Evolutionary conservation across 2,888 invertebrate species (phyloP).

Genomic region (Drosophila nr. fundita): DNA sequence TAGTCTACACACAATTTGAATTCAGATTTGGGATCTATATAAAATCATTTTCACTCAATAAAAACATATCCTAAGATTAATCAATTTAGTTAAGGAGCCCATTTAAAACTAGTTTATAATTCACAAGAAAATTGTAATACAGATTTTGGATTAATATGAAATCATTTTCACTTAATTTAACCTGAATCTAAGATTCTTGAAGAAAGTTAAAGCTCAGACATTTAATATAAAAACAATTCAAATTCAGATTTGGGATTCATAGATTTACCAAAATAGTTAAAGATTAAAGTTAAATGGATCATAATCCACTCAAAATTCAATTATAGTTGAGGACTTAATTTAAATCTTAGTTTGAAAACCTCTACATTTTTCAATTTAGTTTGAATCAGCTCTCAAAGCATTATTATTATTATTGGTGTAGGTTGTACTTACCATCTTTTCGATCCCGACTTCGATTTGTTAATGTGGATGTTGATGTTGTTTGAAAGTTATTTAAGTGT

Average conservation of each 20-base stretch:
- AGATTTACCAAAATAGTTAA: background rate
- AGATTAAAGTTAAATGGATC: background rate
- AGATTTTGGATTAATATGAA: background rate
- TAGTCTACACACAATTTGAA: background rate
- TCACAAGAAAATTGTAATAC: background rate
- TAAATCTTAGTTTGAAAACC: background rate
- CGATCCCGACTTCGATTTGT: conserved; percentile 88
- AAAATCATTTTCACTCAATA: background rate
- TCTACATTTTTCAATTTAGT: background rate
- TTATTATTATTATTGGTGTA: background rate
- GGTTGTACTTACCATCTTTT: conserved; percentile 87
- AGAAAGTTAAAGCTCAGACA: background rate
- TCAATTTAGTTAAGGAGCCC: background rate
- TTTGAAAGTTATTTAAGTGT: conserved; percentile 89
- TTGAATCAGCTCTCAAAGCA: background rate
- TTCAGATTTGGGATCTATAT: rapidly evolving
- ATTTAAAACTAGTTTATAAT: background rate
- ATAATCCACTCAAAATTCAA: background rate
- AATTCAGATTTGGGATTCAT: background rate
- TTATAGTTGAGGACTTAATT: background rate
- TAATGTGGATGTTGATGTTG: conserved; percentile 87
- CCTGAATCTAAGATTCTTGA: background rate
- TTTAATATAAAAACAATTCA: background rate
- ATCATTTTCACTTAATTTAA: background rate
- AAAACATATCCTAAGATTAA: background rate